Evolutionary conservation across 2,888 invertebrate species (phyloP), one percentile per base, ranked within the genome.

Genomic region (Synanthedon formicaeformis): DNA sequence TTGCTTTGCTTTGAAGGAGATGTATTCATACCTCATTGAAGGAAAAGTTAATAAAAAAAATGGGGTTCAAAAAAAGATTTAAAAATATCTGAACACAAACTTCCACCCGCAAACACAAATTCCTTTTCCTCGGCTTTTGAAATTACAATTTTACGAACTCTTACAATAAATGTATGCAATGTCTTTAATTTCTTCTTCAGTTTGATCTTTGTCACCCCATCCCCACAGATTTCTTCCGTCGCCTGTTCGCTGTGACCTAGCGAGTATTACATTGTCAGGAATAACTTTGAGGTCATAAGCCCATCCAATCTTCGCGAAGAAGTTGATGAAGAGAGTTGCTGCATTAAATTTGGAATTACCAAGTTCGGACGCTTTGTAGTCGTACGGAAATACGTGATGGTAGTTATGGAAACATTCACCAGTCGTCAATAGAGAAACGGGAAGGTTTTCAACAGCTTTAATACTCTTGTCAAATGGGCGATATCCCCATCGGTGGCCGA

Each of bases 301-400:
- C 56, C 56, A 56, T 12, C 56, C 56, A 13, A 56, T 61, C 55
- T 59, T 64, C 0, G 69, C 66, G 63, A 74, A 73, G 14, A 69
- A 61, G 53, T 77, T 74, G 14, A 78, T 60, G 51, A 75, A 65
- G 12, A 64, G 66, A 0, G 73, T 71, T 3, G 72, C 71, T 27
- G 66, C 61, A 56, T 78, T 78, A 16, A 65, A 53, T 16, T 58
- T 57, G 56, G 75, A 74, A 51, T 69, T 64, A 5, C 53, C 52
- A 3, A 55, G 52, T 48, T 53, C 53, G 5, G 55, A 55, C 40
- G 55, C 55, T 50, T 53, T 55, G 48, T 53, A 55, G 18, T 55
- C 55, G 16, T 49, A 55, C 13, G 55, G 53, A 18, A 55, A 55
- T 27, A 55, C 55, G 27, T 55, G 55, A 11, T 55, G 53, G 48